phyloP scores from a whole-genome alignment of 2,888 invertebrate species.

The Lochmaea crataegi region DNA sequence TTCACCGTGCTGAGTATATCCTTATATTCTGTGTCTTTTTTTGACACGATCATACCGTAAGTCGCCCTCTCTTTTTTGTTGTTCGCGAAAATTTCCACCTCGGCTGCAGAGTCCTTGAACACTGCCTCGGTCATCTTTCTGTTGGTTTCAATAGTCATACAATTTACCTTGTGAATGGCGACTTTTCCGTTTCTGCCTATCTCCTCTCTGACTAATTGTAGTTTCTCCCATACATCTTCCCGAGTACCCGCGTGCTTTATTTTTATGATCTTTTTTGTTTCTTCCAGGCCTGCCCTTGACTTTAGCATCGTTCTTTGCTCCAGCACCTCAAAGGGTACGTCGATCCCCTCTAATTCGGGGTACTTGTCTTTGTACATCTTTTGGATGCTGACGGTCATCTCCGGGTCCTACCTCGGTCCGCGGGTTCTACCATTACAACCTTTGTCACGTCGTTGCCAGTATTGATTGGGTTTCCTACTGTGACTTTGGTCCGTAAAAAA shows the following conservation, averaged over 20 bases:
- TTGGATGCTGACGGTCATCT: not conserved
- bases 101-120: not conserved
- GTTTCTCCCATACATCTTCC: not conserved
- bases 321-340: not conserved
- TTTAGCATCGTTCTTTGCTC: not conserved
- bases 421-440: not conserved
- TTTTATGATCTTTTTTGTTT: not conserved
- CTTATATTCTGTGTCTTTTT: not conserved
- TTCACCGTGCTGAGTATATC: not conserved
- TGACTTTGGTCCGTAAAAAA: not conserved
- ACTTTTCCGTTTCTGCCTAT: not conserved
- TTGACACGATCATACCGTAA: not conserved
- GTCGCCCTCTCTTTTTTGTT: not conserved
- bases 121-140: not conserved
- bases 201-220: not conserved
- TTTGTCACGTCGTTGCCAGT: not conserved
- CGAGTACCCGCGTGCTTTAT: not conserved
- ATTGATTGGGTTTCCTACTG: not conserved
- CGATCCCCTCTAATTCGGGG: not conserved
- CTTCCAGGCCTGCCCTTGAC: not conserved
- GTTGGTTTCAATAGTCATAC: not conserved
- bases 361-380: not conserved
- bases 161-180: not conserved
- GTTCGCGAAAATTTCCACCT: not conserved
- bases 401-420: no score